Percentiles rank a stretch among this genome's conserved stretches.
Evolutionary conservation across 2,113 vertebrate genomes (phyloP).

Genomic region (Melanotaenia duboulayi): DNA sequence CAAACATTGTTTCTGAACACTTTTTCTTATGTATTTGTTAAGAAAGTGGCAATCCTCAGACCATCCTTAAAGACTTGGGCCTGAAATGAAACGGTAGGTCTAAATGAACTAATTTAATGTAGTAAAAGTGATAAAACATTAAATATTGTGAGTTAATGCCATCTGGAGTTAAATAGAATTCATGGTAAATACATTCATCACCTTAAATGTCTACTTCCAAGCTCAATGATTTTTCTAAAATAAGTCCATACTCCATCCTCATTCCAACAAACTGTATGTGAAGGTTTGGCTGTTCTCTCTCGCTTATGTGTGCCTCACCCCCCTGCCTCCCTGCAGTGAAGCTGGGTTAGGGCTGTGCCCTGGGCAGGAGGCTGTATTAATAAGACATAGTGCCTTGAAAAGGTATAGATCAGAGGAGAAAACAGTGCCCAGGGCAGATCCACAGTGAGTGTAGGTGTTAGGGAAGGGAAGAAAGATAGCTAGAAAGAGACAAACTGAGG

Average conservation of each 20-base stretch:
- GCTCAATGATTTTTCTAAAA: background rate
- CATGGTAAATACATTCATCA: background rate
- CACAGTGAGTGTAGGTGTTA: conserved; percentile 36
- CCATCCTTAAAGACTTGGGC: no score
- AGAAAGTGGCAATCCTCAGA: no score
- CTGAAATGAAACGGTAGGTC: no score
- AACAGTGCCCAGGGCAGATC: conserved; percentile 56
- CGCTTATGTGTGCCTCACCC: background rate
- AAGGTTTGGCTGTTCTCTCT: background rate
- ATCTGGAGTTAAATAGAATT: background rate
- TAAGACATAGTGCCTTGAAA: conserved; percentile 65
- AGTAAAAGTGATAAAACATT: no score
- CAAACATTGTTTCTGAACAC: no score
- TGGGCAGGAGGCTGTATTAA: conserved; percentile 68
- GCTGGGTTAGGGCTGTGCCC: conserved; percentile 51
- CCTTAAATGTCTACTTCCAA: background rate
- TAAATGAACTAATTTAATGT: no score
- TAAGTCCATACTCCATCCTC: background rate
- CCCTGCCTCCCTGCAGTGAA: conserved; percentile 33
- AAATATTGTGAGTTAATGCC: background rate
- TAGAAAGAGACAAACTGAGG: conserved; percentile 45
- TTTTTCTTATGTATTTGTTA: no score
- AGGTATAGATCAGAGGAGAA: conserved; percentile 69
- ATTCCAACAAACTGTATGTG: background rate
- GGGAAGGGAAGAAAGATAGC: conserved; percentile 12